Evolutionary conservation across 2,797 vertebrate species (phyloP), one percentile per base, ranked within the genome.

Genomic region (Sebastes trivittatus): DNA sequence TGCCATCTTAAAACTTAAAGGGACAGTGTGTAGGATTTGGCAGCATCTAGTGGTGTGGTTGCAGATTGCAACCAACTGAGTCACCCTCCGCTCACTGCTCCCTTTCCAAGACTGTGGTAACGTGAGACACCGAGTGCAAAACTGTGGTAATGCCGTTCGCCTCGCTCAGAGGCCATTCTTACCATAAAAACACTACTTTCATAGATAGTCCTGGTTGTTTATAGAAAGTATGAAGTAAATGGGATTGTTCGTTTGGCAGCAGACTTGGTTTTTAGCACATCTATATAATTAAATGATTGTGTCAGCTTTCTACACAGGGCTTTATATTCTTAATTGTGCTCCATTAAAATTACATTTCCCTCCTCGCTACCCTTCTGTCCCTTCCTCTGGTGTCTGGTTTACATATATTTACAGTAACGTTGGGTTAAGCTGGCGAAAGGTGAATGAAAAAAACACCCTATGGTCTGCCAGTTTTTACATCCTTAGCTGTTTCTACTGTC

Each of bases 1-100:
- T 30, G 70, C 66, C 52, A 78, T 81, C 66, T 84, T 86, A 68
- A 80, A 87, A 64, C 71, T 74, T 88, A 46, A 84, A 25, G 11
- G 54, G 16, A 46, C 16, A 46, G 42, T 46, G 42, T 46, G 16
- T 46, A 46, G 42, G 42, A 46, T 46, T 46, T 46, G 42, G 42
- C 42, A 46, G 42, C 42, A 46, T 46, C 42, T 20, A 46, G 42
- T 18, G 16, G 42, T 46, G 42, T 8, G 42, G 42, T 46, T 46
- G 42, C 42, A 46, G 16, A 20, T 46, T 18, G 42, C 16, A 46
- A 46, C 42, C 7, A 18, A 46, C 42, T 20, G 42, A 46, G 16
- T 46, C 3, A 46, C 3, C 16, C 42, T 46, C 42, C 42, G 3
- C 42, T 46, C 42, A 46, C 42, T 18, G 6, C 16, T 46, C 42